Evolutionary conservation across 2,113 vertebrate genomes (phyloP), one percentile per base, ranked within the genome.

Genomic region (Salvator merianae): DNA sequence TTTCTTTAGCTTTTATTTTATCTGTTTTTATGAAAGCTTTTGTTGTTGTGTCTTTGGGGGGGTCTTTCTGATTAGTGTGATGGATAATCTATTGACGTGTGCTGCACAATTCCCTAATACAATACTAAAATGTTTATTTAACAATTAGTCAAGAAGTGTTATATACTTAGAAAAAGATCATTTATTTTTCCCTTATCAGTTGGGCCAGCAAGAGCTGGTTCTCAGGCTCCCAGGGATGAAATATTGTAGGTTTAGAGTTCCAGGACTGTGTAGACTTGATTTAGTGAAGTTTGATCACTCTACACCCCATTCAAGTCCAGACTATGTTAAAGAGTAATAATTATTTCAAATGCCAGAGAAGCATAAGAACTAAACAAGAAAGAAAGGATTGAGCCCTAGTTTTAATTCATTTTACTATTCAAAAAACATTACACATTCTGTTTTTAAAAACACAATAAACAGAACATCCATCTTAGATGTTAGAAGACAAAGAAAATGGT

Each of bases 61-160:
- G 32, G 30, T 30, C 87, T 91, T 87, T 86, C 85, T 85, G 71
- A 91, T 86, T 89, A 88, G 75, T 69, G 55, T 89, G 72, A 88
- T 91, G 89, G 94, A 92, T 86, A 84, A 84, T 85, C 68, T 79
- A 91, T 63, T 92, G 76, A 90, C 59, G 92, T 83, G 79, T 0
- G 8, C 32, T 82, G 71, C 81, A 50, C 40, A 85, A 47, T 78
- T 85, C 63, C 53, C 20, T 53, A 34, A 59, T 70, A 14, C 9
- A 91, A 81, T n/a, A 82, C 0, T 5, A 87, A 0, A 81, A 36
- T 70, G 50, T 72, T 91, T 65, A 84, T 86, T 90, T 75, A 87
- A 82, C 86, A 89, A 91, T 92, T 84, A 88, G 82, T 91, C 87
- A 93, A 88, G 88, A 90, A 82, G 79, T 89, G 68, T 20, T 40